Evolutionary conservation across 2,888 invertebrate species (phyloP), one percentile per base, ranked within the genome.

Genomic region (Lamellibrachia columna): DNA sequence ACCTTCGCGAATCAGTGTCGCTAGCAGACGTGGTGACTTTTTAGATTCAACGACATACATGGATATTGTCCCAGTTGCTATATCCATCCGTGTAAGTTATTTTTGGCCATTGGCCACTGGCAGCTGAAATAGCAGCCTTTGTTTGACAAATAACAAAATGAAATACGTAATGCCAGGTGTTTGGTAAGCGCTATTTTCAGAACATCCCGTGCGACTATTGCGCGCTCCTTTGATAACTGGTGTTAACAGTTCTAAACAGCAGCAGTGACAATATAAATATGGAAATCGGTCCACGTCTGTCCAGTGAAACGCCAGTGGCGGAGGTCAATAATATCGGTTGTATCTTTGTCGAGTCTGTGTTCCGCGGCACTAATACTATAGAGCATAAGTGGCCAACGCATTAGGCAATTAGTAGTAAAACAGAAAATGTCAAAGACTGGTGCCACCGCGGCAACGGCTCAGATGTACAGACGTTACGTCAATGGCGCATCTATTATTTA

Each of bases 381-480:
- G 75, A 75, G 75, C 75, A 75, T 22, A 75, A 11, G 22, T 22
- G 15, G 22, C n/a, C 75, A 75, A 75, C 15, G 75, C 75, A 75
- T 75, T 75, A 75, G 75, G 75, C 22, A 75, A 75, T 75, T 75
- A 75, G 75, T 75, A 75, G 75, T 75, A 75, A 22, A 75, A 75
- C 75, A 75, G 75, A 75, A 6, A 75, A 75, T 75, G 75, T 22
- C 75, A 75, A n/a, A 15, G 15, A 15, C 22, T n/a, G 75, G 6
- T 3, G 22, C 1, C 3, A 6, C 22, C 22, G 15, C 75, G 75
- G n/a, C 75, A 3, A n/a, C 75, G 22, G 75, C 75, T 75, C 75
- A 75, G 75, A 75, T 75, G 2, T 75, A 75, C 15, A 4, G n/a
- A 75, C 7, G 55, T 9, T 55, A 9, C 3, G 55, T 55, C 55